Conservation (phyloP, 2,797 vertebrate genomes). For the Rhincodon typus region DNA sequence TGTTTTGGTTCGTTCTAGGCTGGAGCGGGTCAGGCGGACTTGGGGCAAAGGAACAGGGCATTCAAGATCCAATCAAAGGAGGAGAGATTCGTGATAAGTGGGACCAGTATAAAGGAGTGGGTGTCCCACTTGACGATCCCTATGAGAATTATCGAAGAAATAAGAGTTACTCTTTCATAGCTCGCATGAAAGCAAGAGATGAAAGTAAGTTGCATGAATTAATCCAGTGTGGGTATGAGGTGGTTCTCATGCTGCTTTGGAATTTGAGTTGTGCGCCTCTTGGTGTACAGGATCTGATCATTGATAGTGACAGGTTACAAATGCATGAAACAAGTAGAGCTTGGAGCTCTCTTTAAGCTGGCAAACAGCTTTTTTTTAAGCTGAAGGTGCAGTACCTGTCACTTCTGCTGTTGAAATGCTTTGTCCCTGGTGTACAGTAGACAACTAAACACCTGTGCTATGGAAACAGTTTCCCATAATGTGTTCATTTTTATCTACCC, state of each 20-base stretch:
- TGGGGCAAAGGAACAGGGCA: conserved; percentile 92
- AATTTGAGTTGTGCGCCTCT: neutral
- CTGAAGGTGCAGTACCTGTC: neutral
- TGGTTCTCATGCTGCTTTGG: neutral
- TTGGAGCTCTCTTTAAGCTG: neutral
- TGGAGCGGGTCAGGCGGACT: conserved; percentile 94
- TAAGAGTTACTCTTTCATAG: conserved; percentile 97
- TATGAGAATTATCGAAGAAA: conserved; percentile 95
- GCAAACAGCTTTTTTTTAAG: neutral
- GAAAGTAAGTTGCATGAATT: conserved; percentile 68
- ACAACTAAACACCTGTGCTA: neutral
- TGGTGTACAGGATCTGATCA: neutral
- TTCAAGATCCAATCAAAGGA: conserved; percentile 95
- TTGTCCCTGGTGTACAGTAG: neutral
- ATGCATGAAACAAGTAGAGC: neutral
- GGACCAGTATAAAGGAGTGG: conserved; percentile 98
- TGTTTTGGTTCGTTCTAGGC: conserved; percentile 53
- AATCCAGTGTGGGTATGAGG: neutral
- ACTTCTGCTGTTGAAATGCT: too few species aligned
- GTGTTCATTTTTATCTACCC: neutral
- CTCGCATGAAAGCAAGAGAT: conserved; percentile 94
- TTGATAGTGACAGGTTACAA: neutral
- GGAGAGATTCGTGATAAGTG: conserved; percentile 92
- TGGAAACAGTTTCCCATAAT: neutral
- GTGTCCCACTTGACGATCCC: conserved; percentile 87